A percentile compares a stretch with the other conserved stretches of the same genome.
Conservation (phyloP, 2,113 vertebrate genomes). For the Scolopax mira region DNA sequence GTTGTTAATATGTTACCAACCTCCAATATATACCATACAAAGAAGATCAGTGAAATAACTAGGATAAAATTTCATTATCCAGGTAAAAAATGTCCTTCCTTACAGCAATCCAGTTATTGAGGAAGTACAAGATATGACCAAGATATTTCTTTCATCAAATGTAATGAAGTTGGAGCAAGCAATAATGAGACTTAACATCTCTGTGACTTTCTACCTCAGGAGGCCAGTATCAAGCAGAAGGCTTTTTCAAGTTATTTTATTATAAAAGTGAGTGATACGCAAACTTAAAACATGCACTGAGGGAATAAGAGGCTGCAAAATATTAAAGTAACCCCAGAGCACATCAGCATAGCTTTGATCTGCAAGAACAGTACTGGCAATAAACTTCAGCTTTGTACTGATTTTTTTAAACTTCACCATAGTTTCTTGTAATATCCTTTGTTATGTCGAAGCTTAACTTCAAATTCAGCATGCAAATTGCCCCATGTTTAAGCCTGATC, state of each 20-base stretch:
- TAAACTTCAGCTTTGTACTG: not conserved
- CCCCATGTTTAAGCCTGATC: not conserved
- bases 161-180: not conserved
- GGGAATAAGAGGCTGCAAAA: slow-evolving; percentile 16
- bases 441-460: not conserved
- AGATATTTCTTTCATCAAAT: not conserved
- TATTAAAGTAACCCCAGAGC: slow-evolving; percentile 31
- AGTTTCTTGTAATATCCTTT: slow-evolving; percentile 6
- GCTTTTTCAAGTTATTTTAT: not conserved
- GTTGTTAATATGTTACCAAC: not conserved
- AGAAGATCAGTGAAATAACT: not conserved
- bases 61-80: not conserved
- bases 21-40: not conserved
- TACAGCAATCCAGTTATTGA: not conserved
- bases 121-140: not conserved
- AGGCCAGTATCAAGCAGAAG: slow-evolving; percentile 9
- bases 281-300: not conserved
- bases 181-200: not conserved
- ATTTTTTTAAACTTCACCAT: not conserved
- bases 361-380: not conserved
- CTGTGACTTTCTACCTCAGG: slow-evolving; percentile 15
- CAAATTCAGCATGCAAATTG: not conserved
- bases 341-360: slow-evolving; percentile 55
- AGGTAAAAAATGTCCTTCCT: not conserved
- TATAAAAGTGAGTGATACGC: not conserved